These are phyloP conservation scores for Premnoplex brunnescens DNA, from an alignment of 2,797 vertebrate species.

Conservation along the genomic window DNA sequence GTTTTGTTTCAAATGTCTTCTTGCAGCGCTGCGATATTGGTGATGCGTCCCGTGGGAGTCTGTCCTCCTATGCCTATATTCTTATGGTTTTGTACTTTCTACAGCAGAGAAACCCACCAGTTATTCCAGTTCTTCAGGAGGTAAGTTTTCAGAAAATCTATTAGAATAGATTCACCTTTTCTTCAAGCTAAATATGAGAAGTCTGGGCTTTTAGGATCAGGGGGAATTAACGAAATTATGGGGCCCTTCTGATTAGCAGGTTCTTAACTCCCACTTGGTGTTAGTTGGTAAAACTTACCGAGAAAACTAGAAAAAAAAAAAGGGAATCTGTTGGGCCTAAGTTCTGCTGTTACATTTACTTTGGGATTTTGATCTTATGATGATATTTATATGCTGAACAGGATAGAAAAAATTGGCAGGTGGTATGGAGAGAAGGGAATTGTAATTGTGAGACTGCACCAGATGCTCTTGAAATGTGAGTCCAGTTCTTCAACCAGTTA, in stretches of 20 bases:
- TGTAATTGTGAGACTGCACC: neutral
- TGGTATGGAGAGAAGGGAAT: constrained; percentile 4
- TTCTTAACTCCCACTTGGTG: neutral
- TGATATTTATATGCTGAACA: neutral
- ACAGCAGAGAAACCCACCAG: constrained; percentile 94
- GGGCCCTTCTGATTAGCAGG: neutral
- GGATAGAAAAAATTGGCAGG: constrained; percentile 1
- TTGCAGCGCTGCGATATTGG: constrained; percentile 96
- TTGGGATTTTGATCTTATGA: neutral
- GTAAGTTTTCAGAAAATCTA: constrained; percentile 72
- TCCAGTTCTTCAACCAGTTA: neutral
- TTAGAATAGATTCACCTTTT: neutral
- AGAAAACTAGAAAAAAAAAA: neutral
- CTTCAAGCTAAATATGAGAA: neutral
- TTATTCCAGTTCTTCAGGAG: constrained; percentile 97
- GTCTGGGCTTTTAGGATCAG: neutral
- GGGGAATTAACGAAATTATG: neutral
- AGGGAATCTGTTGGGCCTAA: neutral
- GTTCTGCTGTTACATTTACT: neutral
- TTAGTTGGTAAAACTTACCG: neutral
- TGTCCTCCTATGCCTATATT: constrained; percentile 98
- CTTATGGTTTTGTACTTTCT: constrained; percentile 99
- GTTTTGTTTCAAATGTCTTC: constrained; percentile 6
- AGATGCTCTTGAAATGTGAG: constrained; percentile 3
- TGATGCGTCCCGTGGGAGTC: constrained; percentile 95